Evolutionary conservation across 2,888 invertebrate species (phyloP).

Genomic region (Adelognathus sp.): DNA sequence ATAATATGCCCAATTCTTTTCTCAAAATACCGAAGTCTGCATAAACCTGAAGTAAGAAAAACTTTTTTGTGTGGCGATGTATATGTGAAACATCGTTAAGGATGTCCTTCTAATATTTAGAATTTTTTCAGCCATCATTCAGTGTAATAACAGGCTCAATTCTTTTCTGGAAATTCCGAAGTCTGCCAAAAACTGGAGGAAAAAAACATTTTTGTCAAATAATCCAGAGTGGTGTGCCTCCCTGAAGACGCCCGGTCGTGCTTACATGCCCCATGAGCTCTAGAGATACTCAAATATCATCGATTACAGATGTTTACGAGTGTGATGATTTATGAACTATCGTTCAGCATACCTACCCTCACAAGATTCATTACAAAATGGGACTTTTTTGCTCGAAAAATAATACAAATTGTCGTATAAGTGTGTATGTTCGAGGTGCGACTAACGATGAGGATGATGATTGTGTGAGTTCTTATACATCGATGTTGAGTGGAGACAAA

Average conservation of each 20-base stretch:
- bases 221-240: no score
- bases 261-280: constrained; percentile 29
- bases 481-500: neutral
- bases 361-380: constrained; percentile 12
- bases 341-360: constrained; percentile 51
- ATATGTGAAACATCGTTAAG: no score
- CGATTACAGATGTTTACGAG: neutral
- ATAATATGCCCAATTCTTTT: no score
- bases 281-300: neutral
- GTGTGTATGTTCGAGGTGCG: constrained; percentile 26
- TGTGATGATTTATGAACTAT: neutral
- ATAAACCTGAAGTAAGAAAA: no score
- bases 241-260: constrained; percentile 17
- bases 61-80: no score
- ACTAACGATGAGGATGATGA: constrained; percentile 49
- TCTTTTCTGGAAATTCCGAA: no score
- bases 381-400: neutral
- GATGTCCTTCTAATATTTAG: neutral
- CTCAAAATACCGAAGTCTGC: no score
- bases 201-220: no score
- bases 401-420: neutral
- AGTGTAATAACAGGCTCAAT: neutral
- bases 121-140: neutral
- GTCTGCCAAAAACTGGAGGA: no score
- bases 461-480: constrained; percentile 33